These are phyloP conservation scores for Apodemus agrarius DNA, from an alignment of 2,797 vertebrate genomes.

Conservation along the genomic window DNA sequence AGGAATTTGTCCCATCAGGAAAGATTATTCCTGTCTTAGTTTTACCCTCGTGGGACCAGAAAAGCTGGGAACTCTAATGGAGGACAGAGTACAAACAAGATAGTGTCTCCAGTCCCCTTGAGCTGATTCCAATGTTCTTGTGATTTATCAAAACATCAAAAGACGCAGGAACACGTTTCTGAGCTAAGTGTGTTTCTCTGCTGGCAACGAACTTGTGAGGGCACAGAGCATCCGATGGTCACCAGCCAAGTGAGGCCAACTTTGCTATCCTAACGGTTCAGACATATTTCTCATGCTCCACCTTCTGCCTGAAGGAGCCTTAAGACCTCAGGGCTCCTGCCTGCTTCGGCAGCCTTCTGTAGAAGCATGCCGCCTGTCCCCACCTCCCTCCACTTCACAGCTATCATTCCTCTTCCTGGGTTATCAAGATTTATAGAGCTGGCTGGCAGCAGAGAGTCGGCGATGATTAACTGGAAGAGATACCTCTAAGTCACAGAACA, in stretches of 20 bases:
- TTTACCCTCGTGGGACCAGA: background rate
- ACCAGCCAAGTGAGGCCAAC: background rate
- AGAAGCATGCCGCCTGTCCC: slow-evolving; percentile 41
- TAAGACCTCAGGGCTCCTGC: background rate
- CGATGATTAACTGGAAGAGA: slow-evolving; percentile 64
- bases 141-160: slow-evolving; percentile 52
- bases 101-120: background rate
- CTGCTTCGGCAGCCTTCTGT: background rate
- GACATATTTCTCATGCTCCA: slow-evolving; percentile 30
- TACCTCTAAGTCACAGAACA: slow-evolving; percentile 67
- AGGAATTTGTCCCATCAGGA: background rate
- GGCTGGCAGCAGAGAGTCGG: slow-evolving; percentile 54
- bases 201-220: slow-evolving; percentile 26
- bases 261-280: slow-evolving; percentile 7
- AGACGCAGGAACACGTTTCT: background rate
- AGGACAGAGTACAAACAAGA: background rate
- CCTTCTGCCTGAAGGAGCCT: background rate
- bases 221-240: background rate
- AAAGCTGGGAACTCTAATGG: background rate
- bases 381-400: background rate
- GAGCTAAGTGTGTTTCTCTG: slow-evolving; percentile 11
- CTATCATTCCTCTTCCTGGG: slow-evolving; percentile 30
- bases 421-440: slow-evolving; percentile 60
- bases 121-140: background rate
- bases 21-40: background rate